Conservation (phyloP, 2,797 vertebrate species). For the Mormyrops boulengeri region DNA sequence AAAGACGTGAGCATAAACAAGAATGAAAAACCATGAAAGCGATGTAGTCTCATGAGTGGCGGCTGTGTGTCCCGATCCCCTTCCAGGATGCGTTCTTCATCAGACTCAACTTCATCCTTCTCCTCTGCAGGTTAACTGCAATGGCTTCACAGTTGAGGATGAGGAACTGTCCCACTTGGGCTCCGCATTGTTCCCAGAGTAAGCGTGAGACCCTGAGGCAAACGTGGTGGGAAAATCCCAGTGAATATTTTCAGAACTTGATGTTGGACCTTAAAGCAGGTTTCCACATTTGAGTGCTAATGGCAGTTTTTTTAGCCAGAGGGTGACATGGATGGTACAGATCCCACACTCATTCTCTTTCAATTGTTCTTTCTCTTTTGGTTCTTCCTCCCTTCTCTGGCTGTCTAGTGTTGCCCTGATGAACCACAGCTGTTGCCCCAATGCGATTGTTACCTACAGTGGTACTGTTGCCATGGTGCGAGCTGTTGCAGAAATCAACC, state of each 20-base stretch:
- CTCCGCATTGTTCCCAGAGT: slow-evolving; percentile 93
- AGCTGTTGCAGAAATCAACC: slow-evolving; percentile 76
- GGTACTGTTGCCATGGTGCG: slow-evolving; percentile 80
- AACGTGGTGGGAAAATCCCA: not conserved
- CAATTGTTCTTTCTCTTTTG: not conserved
- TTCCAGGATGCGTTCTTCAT: not conserved
- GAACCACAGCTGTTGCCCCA: slow-evolving; percentile 94
- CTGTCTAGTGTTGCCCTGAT: slow-evolving; percentile 76
- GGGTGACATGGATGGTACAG: not conserved
- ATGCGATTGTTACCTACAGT: slow-evolving; percentile 87
- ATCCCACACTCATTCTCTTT: not conserved
- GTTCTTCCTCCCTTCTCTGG: not conserved
- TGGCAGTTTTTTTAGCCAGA: not conserved
- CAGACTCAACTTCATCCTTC: not conserved
- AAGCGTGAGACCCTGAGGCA: slow-evolving; percentile 45
- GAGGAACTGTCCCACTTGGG: slow-evolving; percentile 91
- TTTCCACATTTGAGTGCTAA: not conserved
- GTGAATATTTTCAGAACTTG: not conserved
- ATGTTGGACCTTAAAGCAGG: not conserved
- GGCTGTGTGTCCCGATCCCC: not conserved
- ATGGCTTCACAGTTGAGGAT: slow-evolving; percentile 94
- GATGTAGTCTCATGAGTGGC: not conserved
- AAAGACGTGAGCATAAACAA: not conserved
- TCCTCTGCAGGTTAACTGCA: slow-evolving; percentile 79
- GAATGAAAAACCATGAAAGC: not conserved